Conservation (phyloP, 2,888 invertebrate species). For the Rhagonycha lutea region DNA sequence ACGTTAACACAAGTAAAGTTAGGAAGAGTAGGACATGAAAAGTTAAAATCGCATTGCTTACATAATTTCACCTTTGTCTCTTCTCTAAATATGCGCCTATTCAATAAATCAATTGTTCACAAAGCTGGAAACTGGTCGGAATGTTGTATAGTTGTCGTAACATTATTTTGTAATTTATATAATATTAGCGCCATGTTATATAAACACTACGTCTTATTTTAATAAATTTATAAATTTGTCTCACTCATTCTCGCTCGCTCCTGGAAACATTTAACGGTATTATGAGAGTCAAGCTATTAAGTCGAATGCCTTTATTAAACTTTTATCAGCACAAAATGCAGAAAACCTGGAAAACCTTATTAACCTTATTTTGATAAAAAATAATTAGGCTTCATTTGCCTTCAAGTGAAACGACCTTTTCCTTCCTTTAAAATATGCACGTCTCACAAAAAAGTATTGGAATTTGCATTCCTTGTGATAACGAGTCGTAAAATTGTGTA, state of each 20-base stretch:
- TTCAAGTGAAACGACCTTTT: not conserved
- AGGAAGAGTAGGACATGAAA: not conserved
- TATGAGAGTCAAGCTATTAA: not conserved
- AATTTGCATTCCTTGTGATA: not conserved
- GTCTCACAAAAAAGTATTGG: not conserved
- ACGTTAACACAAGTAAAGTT: not conserved
- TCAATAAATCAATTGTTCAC: constrained; percentile 9
- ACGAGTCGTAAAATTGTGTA: not conserved
- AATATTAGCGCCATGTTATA: not conserved
- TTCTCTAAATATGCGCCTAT: constrained; percentile 3
- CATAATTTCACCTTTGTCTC: not conserved
- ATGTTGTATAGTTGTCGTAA: not conserved
- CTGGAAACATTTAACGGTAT: not conserved
- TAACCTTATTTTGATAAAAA: not conserved
- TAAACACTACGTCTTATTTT: not conserved
- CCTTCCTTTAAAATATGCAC: not conserved
- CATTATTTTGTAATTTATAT: constrained; percentile 6
- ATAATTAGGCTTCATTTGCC: not conserved
- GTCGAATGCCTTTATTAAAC: not conserved
- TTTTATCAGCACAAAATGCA: not conserved
- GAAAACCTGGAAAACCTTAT: not conserved
- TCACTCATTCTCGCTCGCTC: not conserved
- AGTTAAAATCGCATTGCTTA: not conserved
- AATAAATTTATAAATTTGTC: not conserved
- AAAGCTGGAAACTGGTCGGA: constrained; percentile 9